Conservation (phyloP, 2,888 invertebrate species). For the Drosophila meridionalis region DNA sequence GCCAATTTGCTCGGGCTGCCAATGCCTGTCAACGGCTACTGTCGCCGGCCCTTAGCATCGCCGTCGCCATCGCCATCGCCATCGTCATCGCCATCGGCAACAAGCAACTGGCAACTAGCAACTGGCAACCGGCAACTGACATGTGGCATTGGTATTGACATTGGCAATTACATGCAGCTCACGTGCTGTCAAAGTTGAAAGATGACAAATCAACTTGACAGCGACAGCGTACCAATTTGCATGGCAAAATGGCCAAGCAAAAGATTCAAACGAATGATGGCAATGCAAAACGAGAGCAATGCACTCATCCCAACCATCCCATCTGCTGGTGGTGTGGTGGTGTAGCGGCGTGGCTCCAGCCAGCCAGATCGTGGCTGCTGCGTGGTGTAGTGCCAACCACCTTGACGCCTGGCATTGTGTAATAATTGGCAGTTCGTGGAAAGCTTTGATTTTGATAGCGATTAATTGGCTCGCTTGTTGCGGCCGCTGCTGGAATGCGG, state of each 20-base stretch:
- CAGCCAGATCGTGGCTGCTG: conserved; percentile 18
- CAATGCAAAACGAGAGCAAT: conserved; percentile 62
- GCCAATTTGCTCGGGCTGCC: conserved; percentile 75
- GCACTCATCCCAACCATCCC: conserved; percentile 28
- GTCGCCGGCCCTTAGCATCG: conserved; percentile 59
- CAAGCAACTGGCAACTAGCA: not conserved
- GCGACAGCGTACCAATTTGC: conserved; percentile 71
- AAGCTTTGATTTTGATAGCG: conserved; percentile 70
- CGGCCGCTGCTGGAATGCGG: conserved; percentile 45
- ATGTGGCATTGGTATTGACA: conserved; percentile 33
- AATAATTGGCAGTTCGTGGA: conserved; percentile 79
- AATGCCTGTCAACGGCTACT: conserved; percentile 67
- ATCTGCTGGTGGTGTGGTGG: not conserved
- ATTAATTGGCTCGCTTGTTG: conserved; percentile 70
- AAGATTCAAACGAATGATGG: conserved; percentile 64
- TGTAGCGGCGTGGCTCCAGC: conserved; percentile 7
- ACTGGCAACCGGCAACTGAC: conserved; percentile 29
- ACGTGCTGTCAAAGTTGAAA: conserved; percentile 80
- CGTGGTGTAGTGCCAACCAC: conserved; percentile 43
- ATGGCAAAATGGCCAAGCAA: conserved; percentile 69
- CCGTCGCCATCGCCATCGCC: conserved; percentile 6
- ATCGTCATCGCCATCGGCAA: conserved; percentile 15
- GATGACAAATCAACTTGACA: conserved; percentile 79
- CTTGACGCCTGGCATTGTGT: conserved; percentile 78
- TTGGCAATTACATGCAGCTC: conserved; percentile 79